phyloP scores from a whole-genome alignment of 2,113 vertebrate genomes.

The Caloenas nicobarica region DNA sequence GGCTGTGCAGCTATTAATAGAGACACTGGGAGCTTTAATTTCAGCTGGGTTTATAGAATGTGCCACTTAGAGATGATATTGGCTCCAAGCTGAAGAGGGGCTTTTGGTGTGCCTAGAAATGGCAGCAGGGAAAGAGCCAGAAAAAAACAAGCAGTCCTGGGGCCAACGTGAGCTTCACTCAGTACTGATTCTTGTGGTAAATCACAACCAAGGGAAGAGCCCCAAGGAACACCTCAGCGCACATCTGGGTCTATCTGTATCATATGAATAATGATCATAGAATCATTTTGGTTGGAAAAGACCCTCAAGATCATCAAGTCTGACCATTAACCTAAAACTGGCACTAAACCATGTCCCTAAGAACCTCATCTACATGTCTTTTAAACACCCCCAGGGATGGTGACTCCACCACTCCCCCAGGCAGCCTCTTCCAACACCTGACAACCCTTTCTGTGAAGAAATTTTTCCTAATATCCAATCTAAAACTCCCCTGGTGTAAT shows the following conservation, averaged over 20 bases:
- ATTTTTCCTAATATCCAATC: too few species aligned
- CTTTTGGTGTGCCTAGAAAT: not conserved
- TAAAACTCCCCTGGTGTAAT: too few species aligned
- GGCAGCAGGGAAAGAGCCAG: not conserved
- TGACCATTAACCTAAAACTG: too few species aligned
- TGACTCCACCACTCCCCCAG: too few species aligned
- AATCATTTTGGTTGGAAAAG: too few species aligned
- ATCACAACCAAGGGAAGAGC: not conserved
- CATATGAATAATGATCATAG: fast-evolving
- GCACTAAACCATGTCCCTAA: too few species aligned
- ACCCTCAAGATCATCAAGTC: too few species aligned
- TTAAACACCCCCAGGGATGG: too few species aligned
- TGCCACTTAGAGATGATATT: not conserved
- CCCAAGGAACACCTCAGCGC: not conserved
- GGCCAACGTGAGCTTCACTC: not conserved
- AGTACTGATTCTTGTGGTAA: not conserved
- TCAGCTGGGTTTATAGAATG: not conserved
- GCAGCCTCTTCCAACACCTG: too few species aligned
- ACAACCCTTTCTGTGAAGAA: too few species aligned
- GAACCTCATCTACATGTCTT: too few species aligned
- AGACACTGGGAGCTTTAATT: slow-evolving; percentile 24
- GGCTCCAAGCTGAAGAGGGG: not conserved
- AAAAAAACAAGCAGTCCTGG: not conserved
- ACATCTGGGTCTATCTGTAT: fast-evolving
- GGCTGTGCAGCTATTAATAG: slow-evolving; percentile 38